Evolutionary conservation across 1,140 invertebrate species (phyloP).

Genomic region (Kradibia gibbosae): DNA sequence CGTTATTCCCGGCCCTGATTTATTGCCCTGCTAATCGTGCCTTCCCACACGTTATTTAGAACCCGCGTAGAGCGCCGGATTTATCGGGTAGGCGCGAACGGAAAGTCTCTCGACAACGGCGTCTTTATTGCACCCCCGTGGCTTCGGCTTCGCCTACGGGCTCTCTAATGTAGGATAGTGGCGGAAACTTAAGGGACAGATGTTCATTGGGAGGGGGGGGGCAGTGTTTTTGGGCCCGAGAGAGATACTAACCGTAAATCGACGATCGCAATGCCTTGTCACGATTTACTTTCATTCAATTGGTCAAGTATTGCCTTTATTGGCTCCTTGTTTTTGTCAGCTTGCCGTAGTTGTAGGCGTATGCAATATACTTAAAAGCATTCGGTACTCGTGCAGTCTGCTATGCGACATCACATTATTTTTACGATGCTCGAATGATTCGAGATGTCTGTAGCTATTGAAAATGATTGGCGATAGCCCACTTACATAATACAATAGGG

Average conservation of each 20-base stretch:
- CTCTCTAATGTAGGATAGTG: neutral
- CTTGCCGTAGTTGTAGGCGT: no score
- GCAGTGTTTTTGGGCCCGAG: neutral
- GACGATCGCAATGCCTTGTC: neutral
- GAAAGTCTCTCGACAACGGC: neutral
- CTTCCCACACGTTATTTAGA: slow-evolving; percentile 2
- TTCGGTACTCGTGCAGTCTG: no score
- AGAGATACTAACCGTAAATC: neutral
- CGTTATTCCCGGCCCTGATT: slow-evolving; percentile 14
- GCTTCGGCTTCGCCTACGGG: neutral
- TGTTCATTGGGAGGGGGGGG: neutral
- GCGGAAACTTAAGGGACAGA: neutral
- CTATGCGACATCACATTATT: no score
- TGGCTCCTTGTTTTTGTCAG: no score
- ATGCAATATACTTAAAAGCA: no score
- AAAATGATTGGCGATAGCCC: no score
- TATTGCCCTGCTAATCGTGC: slow-evolving; percentile 23
- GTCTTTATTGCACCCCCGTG: neutral
- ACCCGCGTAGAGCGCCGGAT: neutral
- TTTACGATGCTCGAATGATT: no score
- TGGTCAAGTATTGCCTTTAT: no score
- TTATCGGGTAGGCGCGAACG: neutral
- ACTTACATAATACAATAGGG: no score
- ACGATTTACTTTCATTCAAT: no score
- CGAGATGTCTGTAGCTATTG: no score